phyloP scores from a whole-genome alignment of 1,140 invertebrate species.

The Fopius arisanus region DNA sequence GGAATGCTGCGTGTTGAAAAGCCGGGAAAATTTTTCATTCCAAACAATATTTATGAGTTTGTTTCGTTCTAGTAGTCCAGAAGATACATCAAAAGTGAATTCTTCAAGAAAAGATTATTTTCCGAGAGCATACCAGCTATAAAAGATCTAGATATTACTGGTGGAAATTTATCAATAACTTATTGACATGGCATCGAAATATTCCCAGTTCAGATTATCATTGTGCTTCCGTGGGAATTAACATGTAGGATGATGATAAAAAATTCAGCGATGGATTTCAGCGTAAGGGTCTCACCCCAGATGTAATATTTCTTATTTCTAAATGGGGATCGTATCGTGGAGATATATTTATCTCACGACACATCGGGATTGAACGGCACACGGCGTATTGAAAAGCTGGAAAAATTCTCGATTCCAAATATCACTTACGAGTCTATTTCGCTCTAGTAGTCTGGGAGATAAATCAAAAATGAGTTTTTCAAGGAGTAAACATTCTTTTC shows the following conservation, averaged over 20 bases:
- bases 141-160: not conserved
- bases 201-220: not conserved
- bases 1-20: no score
- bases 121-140: no score
- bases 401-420: not conserved
- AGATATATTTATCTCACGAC: not conserved
- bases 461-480: not conserved
- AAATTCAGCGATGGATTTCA: not conserved
- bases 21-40: not conserved
- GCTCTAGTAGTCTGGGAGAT: not conserved
- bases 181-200: not conserved
- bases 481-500: not conserved
- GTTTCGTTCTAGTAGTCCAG: no score
- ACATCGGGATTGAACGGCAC: not conserved
- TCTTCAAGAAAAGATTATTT: no score
- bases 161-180: not conserved
- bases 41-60: no score
- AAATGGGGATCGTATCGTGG: no score
- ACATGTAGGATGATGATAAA: not conserved
- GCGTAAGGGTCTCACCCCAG: not conserved
- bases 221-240: no score
- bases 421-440: not conserved
- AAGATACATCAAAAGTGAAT: no score
- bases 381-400: not conserved
- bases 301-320: not conserved